phyloP scores from a whole-genome alignment of 2,888 invertebrate genomes.

The Marronus borbonicus region DNA sequence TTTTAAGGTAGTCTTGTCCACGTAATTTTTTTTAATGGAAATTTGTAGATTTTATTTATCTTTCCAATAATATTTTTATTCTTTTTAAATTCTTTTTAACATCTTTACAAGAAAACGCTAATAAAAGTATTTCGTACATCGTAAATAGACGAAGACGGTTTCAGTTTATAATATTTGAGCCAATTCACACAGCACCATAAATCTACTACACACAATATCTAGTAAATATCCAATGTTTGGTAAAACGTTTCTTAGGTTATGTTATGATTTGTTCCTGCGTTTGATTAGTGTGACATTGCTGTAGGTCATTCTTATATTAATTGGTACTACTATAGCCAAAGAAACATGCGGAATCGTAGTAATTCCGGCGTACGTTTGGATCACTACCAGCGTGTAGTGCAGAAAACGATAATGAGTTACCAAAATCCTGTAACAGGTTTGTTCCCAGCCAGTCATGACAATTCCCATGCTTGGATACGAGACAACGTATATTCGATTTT shows the following conservation, averaged over 20 bases:
- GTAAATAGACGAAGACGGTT: no score
- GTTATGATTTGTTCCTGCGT: not conserved
- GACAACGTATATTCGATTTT: conserved; percentile 98
- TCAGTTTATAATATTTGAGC: no score
- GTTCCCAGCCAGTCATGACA: conserved; percentile 90
- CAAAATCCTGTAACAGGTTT: conserved; percentile 98
- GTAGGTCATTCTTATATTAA: conserved; percentile 1
- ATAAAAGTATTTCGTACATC: no score
- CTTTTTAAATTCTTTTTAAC: no score
- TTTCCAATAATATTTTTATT: no score
- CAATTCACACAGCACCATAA: no score
- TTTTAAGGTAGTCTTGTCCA: no score
- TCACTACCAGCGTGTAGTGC: conserved; percentile 95
- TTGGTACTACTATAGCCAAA: not conserved
- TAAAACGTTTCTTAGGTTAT: not conserved
- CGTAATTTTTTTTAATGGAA: no score
- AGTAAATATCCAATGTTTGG: no score
- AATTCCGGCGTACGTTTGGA: conserved; percentile 95
- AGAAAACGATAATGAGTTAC: conserved; percentile 93
- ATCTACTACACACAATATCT: no score
- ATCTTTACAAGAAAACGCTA: no score
- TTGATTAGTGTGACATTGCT: conserved; percentile 1
- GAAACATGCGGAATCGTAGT: conserved; percentile 86
- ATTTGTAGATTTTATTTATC: no score
- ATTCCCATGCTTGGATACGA: conserved; percentile 97